Evolutionary conservation across 2,113 vertebrate genomes (phyloP).

Genomic region (Acrocephalus kingi): DNA sequence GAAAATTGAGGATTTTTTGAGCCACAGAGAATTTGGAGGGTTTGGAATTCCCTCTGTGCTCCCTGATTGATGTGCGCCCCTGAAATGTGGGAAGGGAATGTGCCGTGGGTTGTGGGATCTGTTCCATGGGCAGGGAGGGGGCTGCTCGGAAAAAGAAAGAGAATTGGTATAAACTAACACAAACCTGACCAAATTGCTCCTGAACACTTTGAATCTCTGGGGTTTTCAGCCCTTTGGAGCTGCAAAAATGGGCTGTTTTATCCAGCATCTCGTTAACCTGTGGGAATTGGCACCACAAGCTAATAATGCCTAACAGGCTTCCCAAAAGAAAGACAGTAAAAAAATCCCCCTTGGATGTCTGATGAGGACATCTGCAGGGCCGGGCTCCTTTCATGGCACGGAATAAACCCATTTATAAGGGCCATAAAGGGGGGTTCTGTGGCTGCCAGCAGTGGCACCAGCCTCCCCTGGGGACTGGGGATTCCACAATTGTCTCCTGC

Average conservation of each 20-base stretch:
- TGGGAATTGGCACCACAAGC: neutral
- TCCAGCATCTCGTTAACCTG: neutral
- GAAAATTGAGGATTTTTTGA: fast-evolving
- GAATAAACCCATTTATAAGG: constrained; percentile 48
- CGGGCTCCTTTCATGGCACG: constrained; percentile 8
- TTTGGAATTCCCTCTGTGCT: neutral
- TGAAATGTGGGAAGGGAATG: neutral
- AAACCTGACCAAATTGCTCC: neutral
- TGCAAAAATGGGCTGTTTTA: neutral
- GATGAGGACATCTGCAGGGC: constrained; percentile 44
- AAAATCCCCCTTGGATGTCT: neutral
- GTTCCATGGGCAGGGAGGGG: neutral
- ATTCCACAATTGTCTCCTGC: constrained; percentile 25
- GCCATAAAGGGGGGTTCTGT: constrained; percentile 20
- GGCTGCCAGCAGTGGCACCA: constrained; percentile 23
- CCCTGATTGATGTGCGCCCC: neutral
- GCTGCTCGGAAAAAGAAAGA: neutral
- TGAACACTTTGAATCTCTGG: neutral
- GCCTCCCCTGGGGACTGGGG: neutral
- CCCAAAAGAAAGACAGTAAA: neutral
- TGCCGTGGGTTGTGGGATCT: neutral
- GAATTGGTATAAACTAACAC: neutral
- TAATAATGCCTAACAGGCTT: neutral
- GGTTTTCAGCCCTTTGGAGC: neutral
- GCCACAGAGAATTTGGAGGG: fast-evolving